Evolutionary conservation across 2,888 invertebrate species (phyloP).

Genomic region (Dyspetes luteomarginatus): DNA sequence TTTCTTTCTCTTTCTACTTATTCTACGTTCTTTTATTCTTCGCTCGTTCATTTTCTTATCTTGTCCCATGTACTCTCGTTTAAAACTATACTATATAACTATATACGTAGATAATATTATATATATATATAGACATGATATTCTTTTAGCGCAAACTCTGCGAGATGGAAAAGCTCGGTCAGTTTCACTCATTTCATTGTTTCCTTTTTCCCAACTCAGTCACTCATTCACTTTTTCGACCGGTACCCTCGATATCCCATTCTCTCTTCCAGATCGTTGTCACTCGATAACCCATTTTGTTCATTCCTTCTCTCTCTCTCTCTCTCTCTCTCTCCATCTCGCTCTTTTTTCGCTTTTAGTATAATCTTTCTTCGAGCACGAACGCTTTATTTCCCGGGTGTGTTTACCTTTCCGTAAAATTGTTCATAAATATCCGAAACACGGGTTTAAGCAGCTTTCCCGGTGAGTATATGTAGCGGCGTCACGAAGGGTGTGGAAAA

Average conservation of each 20-base stretch:
- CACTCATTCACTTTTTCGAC: conserved; percentile 53
- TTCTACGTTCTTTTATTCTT: conserved; percentile 37
- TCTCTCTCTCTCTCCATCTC: not conserved
- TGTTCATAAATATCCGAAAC: conserved; percentile 66
- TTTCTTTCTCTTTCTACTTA: conserved; percentile 22
- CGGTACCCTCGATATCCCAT: conserved; percentile 28
- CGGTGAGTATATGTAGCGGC: conserved; percentile 9
- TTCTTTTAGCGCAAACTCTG: conserved; percentile 39
- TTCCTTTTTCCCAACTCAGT: conserved; percentile 5
- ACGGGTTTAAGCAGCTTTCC: conserved; percentile 54
- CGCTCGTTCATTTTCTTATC: conserved; percentile 38
- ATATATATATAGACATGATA: conserved; percentile 10
- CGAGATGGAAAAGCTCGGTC: conserved; percentile 36
- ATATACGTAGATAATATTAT: conserved; percentile 1
- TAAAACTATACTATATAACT: conserved; percentile 2
- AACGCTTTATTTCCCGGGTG: conserved; percentile 66
- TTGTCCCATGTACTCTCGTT: conserved; percentile 21
- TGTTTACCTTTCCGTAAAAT: conserved; percentile 56
- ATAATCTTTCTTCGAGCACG: conserved; percentile 36
- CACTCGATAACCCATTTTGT: conserved; percentile 40
- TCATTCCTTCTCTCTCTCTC: conserved; percentile 11
- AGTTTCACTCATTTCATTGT: conserved; percentile 56
- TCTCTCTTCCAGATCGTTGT: conserved; percentile 10
- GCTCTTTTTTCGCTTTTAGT: conserved; percentile 25
- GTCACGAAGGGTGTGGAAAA: not conserved